Percentiles rank a stretch among this genome's conserved stretches.
Conservation (phyloP, 2,888 invertebrate genomes). For the Cremastinae sp. region DNA sequence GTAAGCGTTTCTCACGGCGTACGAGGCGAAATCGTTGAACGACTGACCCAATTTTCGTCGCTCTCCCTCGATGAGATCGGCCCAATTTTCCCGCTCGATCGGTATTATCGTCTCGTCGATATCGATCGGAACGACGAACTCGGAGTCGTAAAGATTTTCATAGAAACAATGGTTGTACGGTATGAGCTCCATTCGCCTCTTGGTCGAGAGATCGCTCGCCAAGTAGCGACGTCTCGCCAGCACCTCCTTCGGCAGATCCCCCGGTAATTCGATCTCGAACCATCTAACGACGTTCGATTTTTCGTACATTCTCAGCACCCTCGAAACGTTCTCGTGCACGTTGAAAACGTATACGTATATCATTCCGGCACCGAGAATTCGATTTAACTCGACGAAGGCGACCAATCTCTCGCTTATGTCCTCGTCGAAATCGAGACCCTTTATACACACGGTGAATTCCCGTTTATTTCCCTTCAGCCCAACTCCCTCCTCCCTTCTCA, state of each 20-base stretch:
- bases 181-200: constrained; percentile 87
- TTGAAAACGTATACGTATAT: constrained; percentile 86
- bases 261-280: constrained; percentile 74
- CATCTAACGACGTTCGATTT: constrained; percentile 75
- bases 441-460: constrained; percentile 86
- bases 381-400: constrained; percentile 88
- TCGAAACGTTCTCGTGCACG: constrained; percentile 82
- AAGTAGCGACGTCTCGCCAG: constrained; percentile 78
- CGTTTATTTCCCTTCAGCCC: constrained; percentile 51
- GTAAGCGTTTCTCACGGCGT: constrained; percentile 86
- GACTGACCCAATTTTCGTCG: constrained; percentile 76
- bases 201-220: constrained; percentile 84
- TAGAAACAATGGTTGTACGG: constrained; percentile 91
- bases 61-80: constrained; percentile 82
- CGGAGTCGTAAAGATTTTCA: constrained; percentile 85
- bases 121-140: constrained; percentile 87
- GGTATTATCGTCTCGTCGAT: constrained; percentile 89
- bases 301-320: constrained; percentile 83
- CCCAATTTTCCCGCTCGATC: constrained; percentile 83
- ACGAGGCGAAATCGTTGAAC: constrained; percentile 82
- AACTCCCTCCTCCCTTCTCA: constrained; percentile 23
- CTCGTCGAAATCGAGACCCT: constrained; percentile 85
- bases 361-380: constrained; percentile 85
- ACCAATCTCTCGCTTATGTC: constrained; percentile 85
- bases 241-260: constrained; percentile 80